A percentile compares a stretch with the other conserved stretches of the same genome.
Evolutionary conservation across 92 coral and sea anemone genomes (phyloP).

Genomic region (Pocillopora meandrina): DNA sequence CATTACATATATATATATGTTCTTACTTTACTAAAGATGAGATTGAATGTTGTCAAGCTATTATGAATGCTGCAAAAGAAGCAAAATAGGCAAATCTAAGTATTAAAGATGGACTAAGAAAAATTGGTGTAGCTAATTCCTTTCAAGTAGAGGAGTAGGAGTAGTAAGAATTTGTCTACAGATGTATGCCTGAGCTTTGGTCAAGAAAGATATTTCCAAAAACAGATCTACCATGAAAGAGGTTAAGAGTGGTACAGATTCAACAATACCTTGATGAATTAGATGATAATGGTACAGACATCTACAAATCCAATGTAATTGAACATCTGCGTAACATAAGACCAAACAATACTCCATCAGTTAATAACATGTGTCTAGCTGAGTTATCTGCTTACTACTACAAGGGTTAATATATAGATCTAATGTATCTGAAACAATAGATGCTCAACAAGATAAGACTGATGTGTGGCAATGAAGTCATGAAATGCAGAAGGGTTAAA

Average conservation of each 20-base stretch:
- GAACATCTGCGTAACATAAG: constrained; percentile 28
- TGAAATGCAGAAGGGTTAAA: too few relatives aligned
- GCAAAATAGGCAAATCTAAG: too few relatives aligned
- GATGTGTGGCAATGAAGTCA: too few relatives aligned
- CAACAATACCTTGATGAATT: not conserved
- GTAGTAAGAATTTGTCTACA: constrained; percentile 41
- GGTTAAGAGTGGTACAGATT: constrained; percentile 26
- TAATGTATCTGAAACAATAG: constrained; percentile 34
- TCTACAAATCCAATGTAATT: constrained; percentile 44
- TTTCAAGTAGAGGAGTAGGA: too few relatives aligned
- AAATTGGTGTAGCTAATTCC: too few relatives aligned
- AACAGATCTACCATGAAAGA: constrained; percentile 50
- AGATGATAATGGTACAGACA: constrained; percentile 48
- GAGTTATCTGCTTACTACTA: constrained; percentile 30
- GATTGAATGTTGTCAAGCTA: too few relatives aligned
- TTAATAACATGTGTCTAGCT: constrained; percentile 47
- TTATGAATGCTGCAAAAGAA: too few relatives aligned
- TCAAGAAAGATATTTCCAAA: constrained; percentile 54
- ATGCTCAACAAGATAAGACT: not conserved
- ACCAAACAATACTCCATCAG: constrained; percentile 38
- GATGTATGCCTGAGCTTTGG: constrained; percentile 73
- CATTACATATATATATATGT: too few relatives aligned
- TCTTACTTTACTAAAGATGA: too few relatives aligned
- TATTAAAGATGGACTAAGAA: too few relatives aligned
- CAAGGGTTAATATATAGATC: not conserved